phyloP scores from a whole-genome alignment of 1,140 invertebrate species.

The Drosophila auraria region DNA sequence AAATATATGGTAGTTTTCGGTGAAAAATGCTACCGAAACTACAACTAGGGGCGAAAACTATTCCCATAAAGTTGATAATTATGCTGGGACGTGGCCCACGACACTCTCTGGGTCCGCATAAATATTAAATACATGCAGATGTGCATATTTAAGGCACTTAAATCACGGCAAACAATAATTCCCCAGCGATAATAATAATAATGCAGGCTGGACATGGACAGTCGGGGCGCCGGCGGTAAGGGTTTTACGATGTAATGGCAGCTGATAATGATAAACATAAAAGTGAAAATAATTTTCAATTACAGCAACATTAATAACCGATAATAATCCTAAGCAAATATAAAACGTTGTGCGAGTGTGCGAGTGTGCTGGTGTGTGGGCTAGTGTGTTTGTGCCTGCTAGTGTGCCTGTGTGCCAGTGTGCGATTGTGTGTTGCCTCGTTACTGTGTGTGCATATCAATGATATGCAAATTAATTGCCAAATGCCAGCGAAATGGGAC shows the following conservation, averaged over 20 bases:
- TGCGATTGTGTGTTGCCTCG: constrained; percentile 10
- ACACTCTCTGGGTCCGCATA: constrained; percentile 45
- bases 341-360: constrained; percentile 19
- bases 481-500: constrained; percentile 60
- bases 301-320: constrained; percentile 83
- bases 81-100: constrained; percentile 40
- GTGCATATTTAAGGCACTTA: constrained; percentile 65
- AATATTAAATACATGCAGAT: constrained; percentile 64
- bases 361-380: not conserved
- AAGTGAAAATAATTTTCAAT: constrained; percentile 84
- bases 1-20: not conserved
- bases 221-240: not conserved
- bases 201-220: constrained; percentile 26
- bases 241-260: constrained; percentile 49
- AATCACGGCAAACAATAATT: constrained; percentile 80
- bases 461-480: constrained; percentile 84
- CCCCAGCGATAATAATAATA: constrained; percentile 70
- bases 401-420: not conserved
- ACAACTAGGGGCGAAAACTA: constrained; percentile 19
- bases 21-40: constrained; percentile 22
- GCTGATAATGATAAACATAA: constrained; percentile 80
- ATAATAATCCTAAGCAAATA: constrained; percentile 84
- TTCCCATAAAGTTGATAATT: constrained; percentile 62
- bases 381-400: not conserved
- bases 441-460: constrained; percentile 72